Evolutionary conservation across 2,113 vertebrate genomes (phyloP).

Genomic region (Camelus bactrianus): DNA sequence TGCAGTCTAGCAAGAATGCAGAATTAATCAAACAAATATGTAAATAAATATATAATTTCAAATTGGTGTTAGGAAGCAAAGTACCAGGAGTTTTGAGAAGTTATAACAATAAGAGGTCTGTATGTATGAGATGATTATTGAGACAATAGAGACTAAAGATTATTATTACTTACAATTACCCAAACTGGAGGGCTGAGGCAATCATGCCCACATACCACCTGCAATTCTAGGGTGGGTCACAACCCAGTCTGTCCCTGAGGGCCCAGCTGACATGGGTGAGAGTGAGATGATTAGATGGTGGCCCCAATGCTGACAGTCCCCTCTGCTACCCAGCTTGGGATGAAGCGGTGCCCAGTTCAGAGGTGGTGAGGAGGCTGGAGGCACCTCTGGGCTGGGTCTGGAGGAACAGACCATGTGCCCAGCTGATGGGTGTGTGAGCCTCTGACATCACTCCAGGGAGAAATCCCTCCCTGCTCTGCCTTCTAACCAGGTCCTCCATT

Average conservation of each 20-base stretch:
- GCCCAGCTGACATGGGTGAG: neutral
- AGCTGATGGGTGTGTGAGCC: too few species aligned
- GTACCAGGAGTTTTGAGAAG: neutral
- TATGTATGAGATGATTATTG: neutral
- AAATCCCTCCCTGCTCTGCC: neutral
- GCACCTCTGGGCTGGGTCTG: too few species aligned
- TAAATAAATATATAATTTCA: conserved; percentile 19
- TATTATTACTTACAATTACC: conserved; percentile 6
- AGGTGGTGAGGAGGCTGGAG: neutral
- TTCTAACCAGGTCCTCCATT: neutral
- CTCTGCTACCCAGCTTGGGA: neutral
- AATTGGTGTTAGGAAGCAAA: neutral
- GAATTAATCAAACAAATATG: neutral
- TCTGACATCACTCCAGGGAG: neutral
- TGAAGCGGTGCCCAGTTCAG: neutral
- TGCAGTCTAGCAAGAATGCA: neutral
- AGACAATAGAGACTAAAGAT: neutral
- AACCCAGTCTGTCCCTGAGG: neutral
- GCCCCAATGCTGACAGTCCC: neutral
- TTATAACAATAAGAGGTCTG: neutral
- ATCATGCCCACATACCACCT: neutral
- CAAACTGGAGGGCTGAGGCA: neutral
- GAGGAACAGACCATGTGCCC: neutral
- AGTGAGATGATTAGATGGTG: neutral
- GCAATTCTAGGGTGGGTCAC: neutral